Conservation (phyloP, 2,113 vertebrate genomes). For the Lethenteron camtschaticum region DNA sequence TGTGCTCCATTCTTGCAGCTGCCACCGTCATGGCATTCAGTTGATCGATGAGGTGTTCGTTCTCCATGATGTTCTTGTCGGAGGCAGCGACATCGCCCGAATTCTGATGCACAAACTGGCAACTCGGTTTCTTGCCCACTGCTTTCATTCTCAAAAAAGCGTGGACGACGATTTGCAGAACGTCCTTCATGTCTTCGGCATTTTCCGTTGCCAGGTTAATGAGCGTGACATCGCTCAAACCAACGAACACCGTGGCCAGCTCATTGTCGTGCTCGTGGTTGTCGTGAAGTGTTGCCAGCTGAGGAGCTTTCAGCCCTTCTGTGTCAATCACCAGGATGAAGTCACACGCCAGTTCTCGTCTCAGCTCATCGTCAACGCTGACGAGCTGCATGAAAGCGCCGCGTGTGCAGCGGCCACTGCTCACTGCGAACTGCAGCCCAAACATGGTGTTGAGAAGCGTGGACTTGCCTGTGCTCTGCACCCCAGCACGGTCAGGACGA, state of each 20-base stretch:
- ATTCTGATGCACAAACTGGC: slow-evolving; percentile 18
- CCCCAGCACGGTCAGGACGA: slow-evolving; percentile 30
- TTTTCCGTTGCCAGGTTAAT: slow-evolving; percentile 21
- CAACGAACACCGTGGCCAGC: slow-evolving; percentile 17
- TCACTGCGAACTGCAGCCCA: slow-evolving; percentile 16
- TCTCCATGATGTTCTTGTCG: slow-evolving; percentile 14
- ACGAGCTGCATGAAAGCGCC: slow-evolving; percentile 9
- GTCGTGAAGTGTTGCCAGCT: slow-evolving; percentile 8
- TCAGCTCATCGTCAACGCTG: background rate
- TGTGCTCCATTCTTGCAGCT: slow-evolving; percentile 13
- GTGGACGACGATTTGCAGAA: slow-evolving; percentile 27
- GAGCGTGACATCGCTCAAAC: slow-evolving; percentile 16
- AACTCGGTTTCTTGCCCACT: slow-evolving; percentile 16
- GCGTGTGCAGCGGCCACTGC: slow-evolving; percentile 7
- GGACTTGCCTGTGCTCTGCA: slow-evolving; percentile 41
- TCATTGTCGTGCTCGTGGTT: slow-evolving; percentile 16
- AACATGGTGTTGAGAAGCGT: slow-evolving; percentile 46
- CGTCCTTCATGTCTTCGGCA: slow-evolving; percentile 20
- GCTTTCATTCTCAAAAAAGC: slow-evolving; percentile 30
- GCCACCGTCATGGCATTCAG: slow-evolving; percentile 17
- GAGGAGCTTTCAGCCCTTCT: slow-evolving; percentile 4
- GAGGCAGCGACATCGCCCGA: slow-evolving; percentile 9
- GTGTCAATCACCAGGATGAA: slow-evolving; percentile 13
- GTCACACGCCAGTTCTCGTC: slow-evolving; percentile 10
- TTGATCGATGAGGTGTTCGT: slow-evolving; percentile 18